Conservation (phyloP, 2,113 vertebrate genomes). For the Aphyosemion australe region DNA sequence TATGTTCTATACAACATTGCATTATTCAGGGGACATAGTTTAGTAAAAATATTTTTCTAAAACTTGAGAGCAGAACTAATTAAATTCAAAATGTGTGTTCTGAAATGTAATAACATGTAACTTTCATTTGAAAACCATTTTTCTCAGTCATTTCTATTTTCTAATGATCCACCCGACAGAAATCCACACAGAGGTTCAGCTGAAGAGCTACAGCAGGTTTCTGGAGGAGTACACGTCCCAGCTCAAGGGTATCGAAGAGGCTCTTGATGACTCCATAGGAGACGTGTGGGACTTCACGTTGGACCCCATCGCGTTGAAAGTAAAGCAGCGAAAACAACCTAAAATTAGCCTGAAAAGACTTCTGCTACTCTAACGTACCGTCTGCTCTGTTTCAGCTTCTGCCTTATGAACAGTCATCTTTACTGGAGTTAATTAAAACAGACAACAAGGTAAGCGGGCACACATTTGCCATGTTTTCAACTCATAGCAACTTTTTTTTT, state of each 20-base stretch:
- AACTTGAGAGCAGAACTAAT: not conserved
- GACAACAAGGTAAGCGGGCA: slow-evolving; percentile 90
- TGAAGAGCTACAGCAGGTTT: slow-evolving; percentile 96
- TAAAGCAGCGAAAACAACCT: slow-evolving; percentile 47
- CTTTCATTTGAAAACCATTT: not conserved
- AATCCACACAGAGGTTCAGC: slow-evolving; percentile 97
- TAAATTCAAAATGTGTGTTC: no score
- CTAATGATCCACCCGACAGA: slow-evolving; percentile 77
- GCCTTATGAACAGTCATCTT: slow-evolving; percentile 93
- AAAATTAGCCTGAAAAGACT: not conserved
- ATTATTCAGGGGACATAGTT: not conserved
- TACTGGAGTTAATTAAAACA: slow-evolving; percentile 96
- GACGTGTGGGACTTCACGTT: slow-evolving; percentile 99
- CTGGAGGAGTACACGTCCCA: slow-evolving; percentile 95
- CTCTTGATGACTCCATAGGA: slow-evolving; percentile 93
- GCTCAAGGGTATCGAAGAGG: slow-evolving; percentile 92
- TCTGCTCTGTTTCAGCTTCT: slow-evolving; percentile 83
- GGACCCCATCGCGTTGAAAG: slow-evolving; percentile 94
- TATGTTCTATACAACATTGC: not conserved
- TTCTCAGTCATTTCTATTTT: not conserved
- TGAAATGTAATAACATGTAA: not conserved
- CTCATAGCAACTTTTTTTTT: not conserved
- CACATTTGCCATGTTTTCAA: not conserved
- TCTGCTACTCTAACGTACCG: not conserved
- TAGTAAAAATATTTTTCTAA: not conserved